Percentiles rank a stretch among this genome's conserved stretches.
phyloP scores from a whole-genome alignment of 1,140 invertebrate genomes.

The Catajapyx aquilonaris region DNA sequence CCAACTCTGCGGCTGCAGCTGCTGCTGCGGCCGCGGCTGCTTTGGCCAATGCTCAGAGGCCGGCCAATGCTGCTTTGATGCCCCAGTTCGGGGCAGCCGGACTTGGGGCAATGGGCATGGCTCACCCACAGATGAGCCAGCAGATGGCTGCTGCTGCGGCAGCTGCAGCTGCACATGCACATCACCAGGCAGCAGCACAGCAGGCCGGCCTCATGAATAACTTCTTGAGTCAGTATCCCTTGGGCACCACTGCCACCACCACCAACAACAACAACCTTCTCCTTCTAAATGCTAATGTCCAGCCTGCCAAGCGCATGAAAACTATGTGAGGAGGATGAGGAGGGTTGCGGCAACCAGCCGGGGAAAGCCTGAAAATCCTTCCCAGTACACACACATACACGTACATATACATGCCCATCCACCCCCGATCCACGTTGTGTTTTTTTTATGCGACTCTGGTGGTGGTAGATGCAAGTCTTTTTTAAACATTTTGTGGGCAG shows the following conservation, averaged over 20 bases:
- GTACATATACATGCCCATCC: too few relatives aligned
- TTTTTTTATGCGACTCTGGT: too few relatives aligned
- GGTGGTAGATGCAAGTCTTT: too few relatives aligned
- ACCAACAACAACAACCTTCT: background rate
- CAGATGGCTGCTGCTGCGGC: conserved; percentile 11
- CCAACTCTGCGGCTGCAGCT: conserved; percentile 17
- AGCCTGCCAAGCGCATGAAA: background rate
- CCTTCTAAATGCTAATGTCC: background rate
- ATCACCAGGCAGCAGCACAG: background rate
- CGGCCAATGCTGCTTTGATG: conserved; percentile 5
- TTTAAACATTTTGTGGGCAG: too few relatives aligned
- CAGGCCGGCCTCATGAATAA: background rate
- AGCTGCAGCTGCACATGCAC: conserved; percentile 8
- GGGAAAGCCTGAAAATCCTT: too few relatives aligned
- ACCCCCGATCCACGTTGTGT: too few relatives aligned
- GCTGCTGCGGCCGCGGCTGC: conserved; percentile 19
- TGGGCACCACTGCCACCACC: background rate
- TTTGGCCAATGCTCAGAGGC: conserved; percentile 2
- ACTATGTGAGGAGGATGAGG: background rate
- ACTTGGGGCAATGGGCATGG: too few relatives aligned
- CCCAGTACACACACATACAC: too few relatives aligned
- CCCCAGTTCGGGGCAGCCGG: too few relatives aligned
- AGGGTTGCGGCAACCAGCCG: too few relatives aligned
- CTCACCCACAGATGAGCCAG: too few relatives aligned
- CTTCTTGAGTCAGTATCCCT: background rate